Evolutionary conservation across 2,113 vertebrate genomes (phyloP).

Genomic region (Tachycineta bicolor): DNA sequence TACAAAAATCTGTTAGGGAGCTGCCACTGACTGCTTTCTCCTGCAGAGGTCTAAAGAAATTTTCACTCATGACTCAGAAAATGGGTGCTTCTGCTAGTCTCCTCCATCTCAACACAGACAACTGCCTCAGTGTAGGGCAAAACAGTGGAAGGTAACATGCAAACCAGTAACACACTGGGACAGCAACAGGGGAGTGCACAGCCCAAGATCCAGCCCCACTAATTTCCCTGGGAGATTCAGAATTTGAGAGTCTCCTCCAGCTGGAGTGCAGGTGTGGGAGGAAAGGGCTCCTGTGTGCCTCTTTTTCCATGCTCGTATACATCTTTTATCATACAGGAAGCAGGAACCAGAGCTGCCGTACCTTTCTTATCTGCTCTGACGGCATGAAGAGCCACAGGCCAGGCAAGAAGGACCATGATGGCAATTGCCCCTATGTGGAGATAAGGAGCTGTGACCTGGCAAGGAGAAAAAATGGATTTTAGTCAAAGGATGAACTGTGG

Average conservation of each 20-base stretch:
- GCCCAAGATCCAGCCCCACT: background rate
- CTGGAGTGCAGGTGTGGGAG: background rate
- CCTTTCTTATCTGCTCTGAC: conserved; percentile 84
- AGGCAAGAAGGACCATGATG: conserved; percentile 81
- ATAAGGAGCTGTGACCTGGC: conserved; percentile 86
- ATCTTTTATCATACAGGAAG: background rate
- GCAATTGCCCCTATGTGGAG: conserved; percentile 82
- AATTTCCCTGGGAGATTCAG: background rate
- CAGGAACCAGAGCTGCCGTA: conserved; percentile 33
- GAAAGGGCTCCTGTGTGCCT: background rate
- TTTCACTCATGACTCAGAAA: background rate
- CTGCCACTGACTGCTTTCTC: background rate
- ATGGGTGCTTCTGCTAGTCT: background rate
- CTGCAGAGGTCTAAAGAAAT: background rate
- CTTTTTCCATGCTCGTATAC: background rate
- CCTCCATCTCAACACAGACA: background rate
- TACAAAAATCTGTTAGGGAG: background rate
- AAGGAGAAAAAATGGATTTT: background rate
- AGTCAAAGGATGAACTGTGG: background rate
- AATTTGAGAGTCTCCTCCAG: background rate
- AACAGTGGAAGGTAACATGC: background rate
- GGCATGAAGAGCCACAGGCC: conserved; percentile 85
- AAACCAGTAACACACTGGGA: background rate
- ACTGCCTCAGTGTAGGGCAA: background rate
- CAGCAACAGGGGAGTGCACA: background rate